A percentile compares a stretch with the other conserved stretches of the same genome.
These are phyloP conservation scores for Tarsius wallacei DNA, from an alignment of 2,797 vertebrate genomes.

Conservation along the genomic window DNA sequence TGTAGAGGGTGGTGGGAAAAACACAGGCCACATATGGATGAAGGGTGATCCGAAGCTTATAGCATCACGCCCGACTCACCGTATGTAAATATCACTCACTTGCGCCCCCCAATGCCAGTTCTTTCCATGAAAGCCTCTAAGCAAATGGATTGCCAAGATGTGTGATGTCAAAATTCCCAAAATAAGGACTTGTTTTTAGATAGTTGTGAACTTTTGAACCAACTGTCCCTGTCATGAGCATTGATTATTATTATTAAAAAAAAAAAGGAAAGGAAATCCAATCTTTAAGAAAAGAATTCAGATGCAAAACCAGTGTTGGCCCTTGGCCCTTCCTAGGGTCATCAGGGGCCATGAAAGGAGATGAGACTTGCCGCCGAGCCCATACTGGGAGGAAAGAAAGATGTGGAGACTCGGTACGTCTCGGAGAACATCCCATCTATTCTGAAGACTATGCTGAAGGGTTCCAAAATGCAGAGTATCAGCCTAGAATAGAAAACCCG, in stretches of 20 bases:
- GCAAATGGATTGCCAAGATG: constrained; percentile 11
- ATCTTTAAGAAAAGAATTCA: constrained; percentile 9
- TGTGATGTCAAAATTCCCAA: constrained; percentile 15
- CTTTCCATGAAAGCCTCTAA: background rate
- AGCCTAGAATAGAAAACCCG: background rate
- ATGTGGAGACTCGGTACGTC: background rate
- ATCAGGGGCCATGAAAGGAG: background rate
- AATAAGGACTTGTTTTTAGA: constrained; percentile 48
- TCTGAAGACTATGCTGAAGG: constrained; percentile 46
- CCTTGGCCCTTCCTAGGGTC: background rate
- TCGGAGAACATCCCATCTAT: background rate
- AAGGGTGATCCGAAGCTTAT: background rate
- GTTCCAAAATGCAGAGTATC: background rate
- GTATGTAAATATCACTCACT: background rate
- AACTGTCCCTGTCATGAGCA: background rate
- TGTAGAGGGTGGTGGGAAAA: background rate
- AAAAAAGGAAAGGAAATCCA: background rate
- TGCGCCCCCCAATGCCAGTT: background rate
- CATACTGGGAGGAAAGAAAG: constrained; percentile 22
- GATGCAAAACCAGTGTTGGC: background rate
- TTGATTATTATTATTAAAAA: background rate
- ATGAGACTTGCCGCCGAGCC: background rate
- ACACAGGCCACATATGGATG: background rate
- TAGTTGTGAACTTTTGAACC: constrained; percentile 45
- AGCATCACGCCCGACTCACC: background rate